Evolutionary conservation across 2,888 invertebrate genomes (phyloP).

Genomic region (Agrochola circellaris): DNA sequence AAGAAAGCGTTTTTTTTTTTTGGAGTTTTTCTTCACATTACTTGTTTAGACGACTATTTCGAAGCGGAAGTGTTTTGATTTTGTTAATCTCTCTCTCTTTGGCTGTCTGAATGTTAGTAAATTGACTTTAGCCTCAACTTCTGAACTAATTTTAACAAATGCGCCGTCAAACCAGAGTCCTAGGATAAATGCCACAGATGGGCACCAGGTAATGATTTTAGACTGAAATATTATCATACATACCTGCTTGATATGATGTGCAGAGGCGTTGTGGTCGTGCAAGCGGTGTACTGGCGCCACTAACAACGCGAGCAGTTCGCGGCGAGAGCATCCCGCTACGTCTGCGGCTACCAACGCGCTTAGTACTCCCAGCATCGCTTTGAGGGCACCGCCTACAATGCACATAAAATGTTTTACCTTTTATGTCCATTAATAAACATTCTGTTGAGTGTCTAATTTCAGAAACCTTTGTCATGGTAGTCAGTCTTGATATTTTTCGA

Average conservation of each 20-base stretch:
- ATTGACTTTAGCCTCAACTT: neutral
- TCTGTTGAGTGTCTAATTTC: neutral
- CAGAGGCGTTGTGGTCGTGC: slow-evolving; percentile 85
- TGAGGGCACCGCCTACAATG: slow-evolving; percentile 95
- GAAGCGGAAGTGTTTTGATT: neutral
- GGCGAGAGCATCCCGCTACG: slow-evolving; percentile 94
- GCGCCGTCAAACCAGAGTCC: neutral
- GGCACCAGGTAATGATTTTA: neutral
- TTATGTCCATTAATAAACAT: neutral
- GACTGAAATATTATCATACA: neutral
- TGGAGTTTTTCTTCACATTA: neutral
- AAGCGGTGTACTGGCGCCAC: slow-evolving; percentile 92
- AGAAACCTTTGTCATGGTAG: neutral
- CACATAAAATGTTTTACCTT: neutral
- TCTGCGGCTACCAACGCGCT: slow-evolving; percentile 97
- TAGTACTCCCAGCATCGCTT: slow-evolving; percentile 97
- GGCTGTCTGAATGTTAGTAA: neutral
- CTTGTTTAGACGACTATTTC: no score
- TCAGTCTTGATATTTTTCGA: neutral
- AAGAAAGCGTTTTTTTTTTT: no score
- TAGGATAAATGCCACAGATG: neutral
- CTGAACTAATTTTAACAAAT: neutral
- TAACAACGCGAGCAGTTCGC: slow-evolving; percentile 94
- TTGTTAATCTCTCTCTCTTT: neutral
- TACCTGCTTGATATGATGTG: slow-evolving; percentile 92